These are phyloP conservation scores for Apostichopus californicus DNA, from an alignment of 35 echinoderm and acorn worm genomes.

Conservation along the genomic window DNA sequence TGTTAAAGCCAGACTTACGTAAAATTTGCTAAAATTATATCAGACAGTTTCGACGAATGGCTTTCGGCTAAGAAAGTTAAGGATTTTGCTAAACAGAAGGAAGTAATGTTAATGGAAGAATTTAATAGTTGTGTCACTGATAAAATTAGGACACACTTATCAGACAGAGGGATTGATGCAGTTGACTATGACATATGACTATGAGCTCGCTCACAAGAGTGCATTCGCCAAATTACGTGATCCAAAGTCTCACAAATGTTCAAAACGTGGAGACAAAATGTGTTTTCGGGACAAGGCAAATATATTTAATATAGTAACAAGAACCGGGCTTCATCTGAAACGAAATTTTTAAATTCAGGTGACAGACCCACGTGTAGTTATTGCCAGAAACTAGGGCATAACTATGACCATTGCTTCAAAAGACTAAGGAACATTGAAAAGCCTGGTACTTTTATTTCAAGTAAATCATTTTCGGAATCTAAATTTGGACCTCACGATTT, in stretches of 20 bases:
- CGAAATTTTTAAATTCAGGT: not conserved
- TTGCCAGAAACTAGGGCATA: conserved; percentile 23
- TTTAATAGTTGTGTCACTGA: conserved; percentile 3
- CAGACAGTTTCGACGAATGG: conserved; percentile 19
- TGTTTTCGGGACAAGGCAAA: not conserved
- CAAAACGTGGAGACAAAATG: not conserved
- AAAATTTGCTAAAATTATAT: conserved; percentile 60
- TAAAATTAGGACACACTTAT: conserved; percentile 21
- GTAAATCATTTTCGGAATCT: too few relatives aligned
- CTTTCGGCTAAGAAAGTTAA: not conserved
- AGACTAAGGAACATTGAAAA: not conserved
- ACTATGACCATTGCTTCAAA: conserved; percentile 38
- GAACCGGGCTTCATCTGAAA: not conserved
- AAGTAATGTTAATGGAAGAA: conserved; percentile 36
- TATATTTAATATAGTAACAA: not conserved
- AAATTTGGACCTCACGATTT: not conserved
- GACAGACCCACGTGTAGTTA: conserved; percentile 6
- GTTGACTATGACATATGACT: conserved; percentile 46
- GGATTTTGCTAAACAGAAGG: conserved; percentile 22
- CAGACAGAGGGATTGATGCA: not conserved
- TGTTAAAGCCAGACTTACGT: conserved; percentile 48
- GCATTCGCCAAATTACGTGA: not conserved
- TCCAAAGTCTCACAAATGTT: conserved; percentile 25
- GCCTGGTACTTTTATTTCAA: too few relatives aligned
- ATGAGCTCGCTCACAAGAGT: conserved; percentile 44